Evolutionary conservation across 2,113 vertebrate species (phyloP).

Genomic region (Carassius auratus): DNA sequence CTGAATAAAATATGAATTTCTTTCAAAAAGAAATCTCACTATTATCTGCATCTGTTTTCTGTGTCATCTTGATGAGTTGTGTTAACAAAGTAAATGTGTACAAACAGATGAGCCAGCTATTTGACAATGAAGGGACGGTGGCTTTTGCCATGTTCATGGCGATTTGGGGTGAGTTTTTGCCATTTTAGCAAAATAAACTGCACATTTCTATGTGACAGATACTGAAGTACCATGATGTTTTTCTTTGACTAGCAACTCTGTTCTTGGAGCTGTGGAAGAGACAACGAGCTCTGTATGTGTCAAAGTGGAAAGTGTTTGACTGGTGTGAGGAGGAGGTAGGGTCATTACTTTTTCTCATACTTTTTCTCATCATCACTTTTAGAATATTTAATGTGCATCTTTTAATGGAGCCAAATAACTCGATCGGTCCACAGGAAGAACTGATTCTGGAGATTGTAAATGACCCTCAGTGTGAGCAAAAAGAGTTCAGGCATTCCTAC

Average conservation of each 20-base stretch:
- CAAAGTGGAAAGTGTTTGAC: conserved; percentile 80
- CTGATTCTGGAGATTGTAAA: conserved; percentile 83
- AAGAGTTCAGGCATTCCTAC: conserved; percentile 80
- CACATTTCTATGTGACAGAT: background rate
- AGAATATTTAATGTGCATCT: background rate
- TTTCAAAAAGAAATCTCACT: background rate
- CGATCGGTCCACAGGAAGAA: conserved; percentile 81
- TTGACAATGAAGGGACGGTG: conserved; percentile 92
- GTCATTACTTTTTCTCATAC: background rate
- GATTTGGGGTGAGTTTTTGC: conserved; percentile 85
- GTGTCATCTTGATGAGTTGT: background rate
- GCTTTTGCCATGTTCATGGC: conserved; percentile 94
- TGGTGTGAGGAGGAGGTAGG: conserved; percentile 93
- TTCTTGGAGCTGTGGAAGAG: conserved; percentile 95
- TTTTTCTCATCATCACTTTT: background rate
- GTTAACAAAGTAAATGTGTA: background rate
- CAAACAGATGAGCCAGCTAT: conserved; percentile 86
- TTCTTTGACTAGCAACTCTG: conserved; percentile 79
- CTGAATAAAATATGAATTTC: too few relatives aligned
- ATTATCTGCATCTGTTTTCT: background rate
- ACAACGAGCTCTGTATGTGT: conserved; percentile 75
- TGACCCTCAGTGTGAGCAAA: conserved; percentile 63
- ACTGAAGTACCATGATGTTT: background rate
- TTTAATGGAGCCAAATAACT: background rate
- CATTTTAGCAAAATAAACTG: background rate